Evolutionary conservation across 1,140 invertebrate species (phyloP).

Genomic region (Rhyzopertha dominica): DNA sequence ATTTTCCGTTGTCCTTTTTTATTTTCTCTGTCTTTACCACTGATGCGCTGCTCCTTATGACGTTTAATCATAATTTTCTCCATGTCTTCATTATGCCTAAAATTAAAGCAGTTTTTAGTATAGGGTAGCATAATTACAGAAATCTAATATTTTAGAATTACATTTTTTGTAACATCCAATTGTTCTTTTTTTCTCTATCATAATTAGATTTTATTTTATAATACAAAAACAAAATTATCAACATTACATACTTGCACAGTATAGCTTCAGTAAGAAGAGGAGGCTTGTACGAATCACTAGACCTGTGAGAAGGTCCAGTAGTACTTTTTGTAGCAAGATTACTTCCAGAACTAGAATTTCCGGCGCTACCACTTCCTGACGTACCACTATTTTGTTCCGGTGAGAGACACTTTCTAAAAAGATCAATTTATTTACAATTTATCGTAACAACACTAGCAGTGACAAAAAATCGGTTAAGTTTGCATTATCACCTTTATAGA

Average conservation of each 20-base stretch:
- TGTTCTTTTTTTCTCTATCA: not conserved
- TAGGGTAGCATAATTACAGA: constrained; percentile 8
- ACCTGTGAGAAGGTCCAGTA: constrained; percentile 41
- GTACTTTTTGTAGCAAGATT: constrained; percentile 50
- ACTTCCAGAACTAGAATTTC: constrained; percentile 52
- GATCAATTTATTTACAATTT: no score
- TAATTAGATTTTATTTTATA: constrained; percentile 2
- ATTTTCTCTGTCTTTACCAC: constrained; percentile 47
- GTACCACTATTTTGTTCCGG: constrained; percentile 49
- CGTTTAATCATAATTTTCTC: constrained; percentile 69
- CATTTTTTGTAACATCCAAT: not conserved
- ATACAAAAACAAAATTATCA: constrained; percentile 12
- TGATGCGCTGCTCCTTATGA: constrained; percentile 58
- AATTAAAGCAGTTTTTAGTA: constrained; percentile 16
- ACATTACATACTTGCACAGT: constrained; percentile 43
- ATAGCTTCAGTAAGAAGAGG: constrained; percentile 61
- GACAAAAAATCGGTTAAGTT: no score
- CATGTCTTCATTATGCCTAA: constrained; percentile 71
- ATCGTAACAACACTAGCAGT: no score
- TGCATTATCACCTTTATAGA: no score
- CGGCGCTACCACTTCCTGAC: constrained; percentile 54
- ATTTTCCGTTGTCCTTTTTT: no score
- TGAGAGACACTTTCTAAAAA: constrained; percentile 46
- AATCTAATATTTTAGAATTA: not conserved
- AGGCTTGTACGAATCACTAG: constrained; percentile 46